Evolutionary conservation across 2,797 vertebrate species (phyloP).

Genomic region (Kryptolebias ocellatus): DNA sequence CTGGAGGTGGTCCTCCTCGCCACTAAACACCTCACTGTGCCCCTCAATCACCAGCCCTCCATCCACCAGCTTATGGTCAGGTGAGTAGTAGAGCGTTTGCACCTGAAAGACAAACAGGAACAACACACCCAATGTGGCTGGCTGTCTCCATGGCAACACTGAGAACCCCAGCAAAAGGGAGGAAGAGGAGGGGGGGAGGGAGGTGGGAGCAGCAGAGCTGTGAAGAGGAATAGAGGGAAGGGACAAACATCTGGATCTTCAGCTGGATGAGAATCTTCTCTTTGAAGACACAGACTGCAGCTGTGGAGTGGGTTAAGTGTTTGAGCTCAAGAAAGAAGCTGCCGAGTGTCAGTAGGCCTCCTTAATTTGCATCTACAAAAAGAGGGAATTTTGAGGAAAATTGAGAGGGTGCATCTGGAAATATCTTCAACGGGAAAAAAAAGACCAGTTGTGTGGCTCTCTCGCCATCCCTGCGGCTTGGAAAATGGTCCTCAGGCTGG

Average conservation of each 20-base stretch:
- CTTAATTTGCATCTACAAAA: conserved; percentile 65
- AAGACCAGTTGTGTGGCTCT: conserved; percentile 8
- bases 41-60: conserved; percentile 94
- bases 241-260: conserved; percentile 51
- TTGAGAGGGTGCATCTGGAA: conserved; percentile 64
- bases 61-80: conserved; percentile 99
- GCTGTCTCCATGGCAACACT: conserved; percentile 90
- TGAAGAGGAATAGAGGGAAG: conserved; percentile 53
- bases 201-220: conserved; percentile 42
- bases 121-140: conserved; percentile 98
- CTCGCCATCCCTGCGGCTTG: conserved; percentile 49
- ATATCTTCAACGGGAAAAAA: conserved; percentile 64
- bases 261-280: conserved; percentile 67
- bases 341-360: conserved; percentile 12
- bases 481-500: conserved; percentile 63
- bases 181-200: conserved; percentile 24
- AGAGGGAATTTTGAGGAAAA: conserved; percentile 57
- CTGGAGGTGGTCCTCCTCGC: conserved; percentile 99
- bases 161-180: conserved; percentile 62
- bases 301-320: conserved; percentile 52
- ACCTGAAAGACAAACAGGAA: conserved; percentile 99
- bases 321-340: conserved; percentile 44
- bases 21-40: conserved; percentile 98
- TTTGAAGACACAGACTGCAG: conserved; percentile 49
- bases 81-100: conserved; percentile 99